Evolutionary conservation across 2,888 invertebrate species (phyloP), one percentile per base, ranked within the genome.

Genomic region (Cistogaster globosa): DNA sequence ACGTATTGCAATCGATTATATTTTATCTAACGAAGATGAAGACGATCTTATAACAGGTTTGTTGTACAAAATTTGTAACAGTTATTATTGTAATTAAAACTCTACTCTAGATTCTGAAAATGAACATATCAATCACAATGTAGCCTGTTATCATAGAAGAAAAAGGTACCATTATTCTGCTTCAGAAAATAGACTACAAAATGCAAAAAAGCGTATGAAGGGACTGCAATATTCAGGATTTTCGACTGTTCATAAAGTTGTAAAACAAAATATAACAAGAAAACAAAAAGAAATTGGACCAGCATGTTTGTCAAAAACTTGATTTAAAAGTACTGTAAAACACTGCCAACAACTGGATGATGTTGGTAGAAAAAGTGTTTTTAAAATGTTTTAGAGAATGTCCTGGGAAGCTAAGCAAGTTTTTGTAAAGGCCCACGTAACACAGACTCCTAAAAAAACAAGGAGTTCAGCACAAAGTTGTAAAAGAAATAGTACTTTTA

Each of bases 1-100:
- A 58, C 16, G 38, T 60, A 60, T 60, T 60, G 60, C 60, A 60
- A 60, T 60, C 36, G 60, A 8, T 60, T 60, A 60, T 63, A 20
- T 20, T 11, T 63, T 12, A 63, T 53, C 55, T 53, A 32, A 68
- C 18, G 20, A 68, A 32, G 68, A 53, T 68, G 53, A 26, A 38
- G 36, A 55, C 32, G 68, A 68, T 68, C 68, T 67, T 48, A 67
- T 51, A 67, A 51, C 51, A 48, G 51, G 16, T 51, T 67, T 51
- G 67, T 51, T 51, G n/a, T 68, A 18, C n/a, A 68, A 55, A 55
- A 68, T 53, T 18, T n/a, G 53, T 38, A 32, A 53, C 36, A 68
- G 51, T 68, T 68, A 53, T 36, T n/a, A 53, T 55, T 68, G 36
- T 38, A 51, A 36, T n/a, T 55, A 68, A 68, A 36, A 68, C 9